A percentile compares a stretch with the other conserved stretches of the same genome.
Evolutionary conservation across 2,113 vertebrate genomes (phyloP).

Genomic region (Phocoena phocoena): DNA sequence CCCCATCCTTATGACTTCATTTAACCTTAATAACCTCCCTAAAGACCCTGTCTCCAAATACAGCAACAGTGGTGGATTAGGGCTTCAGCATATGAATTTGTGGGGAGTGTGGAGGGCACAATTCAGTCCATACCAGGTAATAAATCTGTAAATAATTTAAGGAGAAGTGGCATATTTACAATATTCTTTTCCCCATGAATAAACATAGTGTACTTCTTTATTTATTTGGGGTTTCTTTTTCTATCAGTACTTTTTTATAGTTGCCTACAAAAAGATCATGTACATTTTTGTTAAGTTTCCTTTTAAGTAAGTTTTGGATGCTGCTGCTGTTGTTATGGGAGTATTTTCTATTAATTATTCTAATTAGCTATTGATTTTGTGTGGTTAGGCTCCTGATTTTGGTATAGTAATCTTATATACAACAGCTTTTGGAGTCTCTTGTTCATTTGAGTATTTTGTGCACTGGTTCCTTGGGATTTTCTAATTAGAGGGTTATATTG

Average conservation of each 20-base stretch:
- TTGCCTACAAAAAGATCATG: neutral
- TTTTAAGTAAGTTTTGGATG: neutral
- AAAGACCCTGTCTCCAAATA: neutral
- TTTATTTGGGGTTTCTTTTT: neutral
- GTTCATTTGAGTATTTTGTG: slow-evolving; percentile 7
- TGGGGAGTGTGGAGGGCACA: neutral
- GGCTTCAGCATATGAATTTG: neutral
- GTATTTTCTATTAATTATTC: slow-evolving; percentile 35
- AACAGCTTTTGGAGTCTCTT: neutral
- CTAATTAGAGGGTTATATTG: slow-evolving; percentile 35
- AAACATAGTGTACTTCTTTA: neutral
- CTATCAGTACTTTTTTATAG: slow-evolving; percentile 25
- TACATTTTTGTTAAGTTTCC: neutral
- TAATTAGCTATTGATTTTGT: slow-evolving; percentile 37
- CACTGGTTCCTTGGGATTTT: slow-evolving; percentile 4
- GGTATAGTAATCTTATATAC: neutral
- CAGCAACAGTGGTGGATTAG: neutral
- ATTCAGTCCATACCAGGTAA: neutral
- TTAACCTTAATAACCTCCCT: neutral
- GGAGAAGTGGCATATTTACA: neutral
- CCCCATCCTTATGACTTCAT: neutral
- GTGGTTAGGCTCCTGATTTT: neutral
- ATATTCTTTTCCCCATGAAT: neutral
- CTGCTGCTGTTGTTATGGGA: neutral
- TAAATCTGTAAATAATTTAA: slow-evolving; percentile 45